Base-by-base conservation (phyloP, 2,888 invertebrate genomes). In the Pachymerium ferrugineum region DNA sequence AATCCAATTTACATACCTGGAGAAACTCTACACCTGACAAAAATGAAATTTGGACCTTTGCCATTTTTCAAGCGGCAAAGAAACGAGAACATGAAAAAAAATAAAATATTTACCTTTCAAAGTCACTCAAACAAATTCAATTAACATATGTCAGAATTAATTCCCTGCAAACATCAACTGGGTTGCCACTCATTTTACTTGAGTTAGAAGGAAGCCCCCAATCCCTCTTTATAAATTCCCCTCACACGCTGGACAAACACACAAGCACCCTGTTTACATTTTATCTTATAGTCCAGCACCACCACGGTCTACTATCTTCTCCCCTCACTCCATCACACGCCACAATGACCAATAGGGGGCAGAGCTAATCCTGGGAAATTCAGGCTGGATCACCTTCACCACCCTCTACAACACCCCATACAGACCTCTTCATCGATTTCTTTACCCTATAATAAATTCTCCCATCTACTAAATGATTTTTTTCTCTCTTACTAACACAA, bases 231-330 rank as follows among this genome's bases (percentile, higher is more conserved):
- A 54, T 54, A 54, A 54, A 54, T 54, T 54, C 54, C 54, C 54
- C 54, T 54, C 54, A 54, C 54, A 54, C 54, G 8, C 54, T 54
- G 54, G 54, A 54, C 54, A 54, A 54, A 54, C 54, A 54, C 54
- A 54, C 54, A 54, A 54, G 54, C 54, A 54, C 54, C 54, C 54
- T 54, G 54, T 54, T 54, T 54, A 54, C 54, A 54, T 54, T 54
- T 54, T 54, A 54, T 54, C 54, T 54, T 54, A 54, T 54, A 54
- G 54, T 54, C 54, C 54, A 54, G 54, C 54, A 54, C 25, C 54
- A 54, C 54, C 54, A 25, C 22, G 54, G 14, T 6, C 54, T 54
- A 54, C 54, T 54, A 54, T 54, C 54, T 54, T 54, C 54, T 54
- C 54, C 54, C 54, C 54, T 54, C 54, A 54, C 54, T 54, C 54